phyloP scores from a whole-genome alignment of 2,797 vertebrate genomes.

The Florisuga fusca region DNA sequence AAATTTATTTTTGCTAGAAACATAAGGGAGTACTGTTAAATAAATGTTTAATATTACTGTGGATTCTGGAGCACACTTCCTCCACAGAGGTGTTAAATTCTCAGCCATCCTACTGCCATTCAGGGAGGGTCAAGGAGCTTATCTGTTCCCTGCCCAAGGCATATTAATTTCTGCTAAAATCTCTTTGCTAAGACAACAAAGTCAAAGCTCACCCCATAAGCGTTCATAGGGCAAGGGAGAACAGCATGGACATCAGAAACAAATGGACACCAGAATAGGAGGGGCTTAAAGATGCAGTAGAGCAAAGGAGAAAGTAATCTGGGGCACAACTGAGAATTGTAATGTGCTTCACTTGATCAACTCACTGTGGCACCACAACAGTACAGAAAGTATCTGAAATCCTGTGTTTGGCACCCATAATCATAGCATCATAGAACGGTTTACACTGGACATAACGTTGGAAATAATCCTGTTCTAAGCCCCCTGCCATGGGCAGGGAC shows the following conservation, averaged over 20 bases:
- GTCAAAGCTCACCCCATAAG: background rate
- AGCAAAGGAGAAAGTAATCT: background rate
- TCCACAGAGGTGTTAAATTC: slow-evolving; percentile 11
- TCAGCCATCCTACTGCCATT: background rate
- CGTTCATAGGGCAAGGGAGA: background rate
- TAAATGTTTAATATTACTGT: background rate
- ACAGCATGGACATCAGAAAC: background rate
- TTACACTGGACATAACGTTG: too few species aligned
- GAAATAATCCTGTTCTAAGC: too few species aligned
- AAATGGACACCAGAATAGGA: background rate
- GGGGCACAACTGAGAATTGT: background rate
- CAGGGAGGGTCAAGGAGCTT: background rate
- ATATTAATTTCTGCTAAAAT: background rate
- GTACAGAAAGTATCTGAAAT: background rate
- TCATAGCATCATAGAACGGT: too few species aligned
- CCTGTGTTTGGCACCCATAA: background rate
- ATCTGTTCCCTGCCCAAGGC: background rate
- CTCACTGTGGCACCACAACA: background rate
- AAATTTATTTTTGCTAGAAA: slow-evolving; percentile 12
- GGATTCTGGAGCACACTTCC: background rate
- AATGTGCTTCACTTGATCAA: background rate
- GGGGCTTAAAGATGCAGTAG: background rate
- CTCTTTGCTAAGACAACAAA: background rate
- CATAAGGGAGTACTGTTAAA: background rate
- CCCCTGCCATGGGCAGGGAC: too few species aligned